A percentile compares a stretch with the other conserved stretches of the same genome.
Conservation (phyloP, 2,888 invertebrate species). For the Sussaba pulchella region DNA sequence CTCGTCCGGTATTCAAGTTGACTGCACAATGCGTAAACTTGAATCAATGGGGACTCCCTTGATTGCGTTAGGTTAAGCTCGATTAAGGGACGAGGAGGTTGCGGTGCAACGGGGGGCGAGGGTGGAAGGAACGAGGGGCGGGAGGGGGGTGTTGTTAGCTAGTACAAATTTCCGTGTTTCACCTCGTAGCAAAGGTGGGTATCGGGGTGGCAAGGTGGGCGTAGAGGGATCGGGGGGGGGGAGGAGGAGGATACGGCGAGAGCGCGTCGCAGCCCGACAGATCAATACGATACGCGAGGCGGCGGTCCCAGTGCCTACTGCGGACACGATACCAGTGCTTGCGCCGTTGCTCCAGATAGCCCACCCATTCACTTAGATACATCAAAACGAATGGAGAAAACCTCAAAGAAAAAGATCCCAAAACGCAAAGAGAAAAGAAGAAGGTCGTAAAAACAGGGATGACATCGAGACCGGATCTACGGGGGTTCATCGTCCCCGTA, state of each 20-base stretch:
- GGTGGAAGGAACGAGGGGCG: not conserved
- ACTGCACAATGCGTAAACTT: slow-evolving; percentile 42
- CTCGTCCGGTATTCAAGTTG: slow-evolving; percentile 23
- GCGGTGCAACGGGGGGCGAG: no score
- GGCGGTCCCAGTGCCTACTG: slow-evolving; percentile 69
- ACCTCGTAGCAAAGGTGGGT: slow-evolving; percentile 33
- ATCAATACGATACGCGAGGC: slow-evolving; percentile 81
- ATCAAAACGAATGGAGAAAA: no score
- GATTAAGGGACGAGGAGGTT: not conserved
- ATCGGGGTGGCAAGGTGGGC: slow-evolving; percentile 4
- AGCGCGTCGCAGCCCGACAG: slow-evolving; percentile 74
- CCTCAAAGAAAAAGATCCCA: no score
- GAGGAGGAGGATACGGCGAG: slow-evolving; percentile 45
- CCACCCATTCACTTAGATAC: slow-evolving; percentile 31
- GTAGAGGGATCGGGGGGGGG: slow-evolving; percentile 19
- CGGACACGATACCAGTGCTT: slow-evolving; percentile 62
- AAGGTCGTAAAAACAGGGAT: not conserved
- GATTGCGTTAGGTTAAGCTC: slow-evolving; percentile 33
- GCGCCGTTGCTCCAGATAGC: slow-evolving; percentile 71
- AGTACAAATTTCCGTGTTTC: slow-evolving; percentile 68
- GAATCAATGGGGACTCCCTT: slow-evolving; percentile 33
- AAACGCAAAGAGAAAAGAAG: not conserved
- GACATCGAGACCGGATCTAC: not conserved
- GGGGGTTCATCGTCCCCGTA: no score
- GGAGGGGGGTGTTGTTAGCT: not conserved